Evolutionary conservation across 1,140 invertebrate genomes (phyloP), one percentile per base, ranked within the genome.

Genomic region (Drosophila ercepeae): DNA sequence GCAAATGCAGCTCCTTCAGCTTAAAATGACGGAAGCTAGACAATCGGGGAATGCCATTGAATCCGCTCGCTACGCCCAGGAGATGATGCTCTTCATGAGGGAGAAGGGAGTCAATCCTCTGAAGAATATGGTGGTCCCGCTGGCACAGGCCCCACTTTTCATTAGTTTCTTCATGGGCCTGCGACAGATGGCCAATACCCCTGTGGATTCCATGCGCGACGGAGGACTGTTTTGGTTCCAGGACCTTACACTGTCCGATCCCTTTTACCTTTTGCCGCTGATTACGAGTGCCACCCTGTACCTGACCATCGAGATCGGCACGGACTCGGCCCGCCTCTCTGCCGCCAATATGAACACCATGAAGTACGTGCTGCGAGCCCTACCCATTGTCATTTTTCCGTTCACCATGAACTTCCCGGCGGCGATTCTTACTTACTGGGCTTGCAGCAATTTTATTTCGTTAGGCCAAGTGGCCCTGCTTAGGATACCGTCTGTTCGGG

Each of bases 181-280:
- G 8, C 93, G 96, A 84, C 86, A 92, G 68, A 98, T 99, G 97
- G 94, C 97, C 0, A 95, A 95, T 81, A 92, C 95, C 7, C 98
- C 97, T 1, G 95, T 99, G 8, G 96, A 97, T 53, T 97, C 97
- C 90, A 93, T 99, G 93, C 94, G 94, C 64, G 92, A 93, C 16
- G 98, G 98, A n/a, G 99, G 99, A 3, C 60, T 98, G 0, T 95
- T 93, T 50, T 99, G 98, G 98, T 98, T 99, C 90, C 93, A 93
- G 0, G 97, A 99, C 93, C 93, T 99, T 9, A 98, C 97, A 3
- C 74, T 97, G 6, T 92, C 95, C 21, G 99, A 99, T 93, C 98
- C 98, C 8, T 98, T 94, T 91, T 99, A 96, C 84, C 60, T 97
- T 14, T 92, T 99, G 54, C 99, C 99, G 2, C 1, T 98, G 0